Evolutionary conservation across 2,797 vertebrate genomes (phyloP), one percentile per base, ranked within the genome.

Genomic region (Odontamblyopus lacepedii): DNA sequence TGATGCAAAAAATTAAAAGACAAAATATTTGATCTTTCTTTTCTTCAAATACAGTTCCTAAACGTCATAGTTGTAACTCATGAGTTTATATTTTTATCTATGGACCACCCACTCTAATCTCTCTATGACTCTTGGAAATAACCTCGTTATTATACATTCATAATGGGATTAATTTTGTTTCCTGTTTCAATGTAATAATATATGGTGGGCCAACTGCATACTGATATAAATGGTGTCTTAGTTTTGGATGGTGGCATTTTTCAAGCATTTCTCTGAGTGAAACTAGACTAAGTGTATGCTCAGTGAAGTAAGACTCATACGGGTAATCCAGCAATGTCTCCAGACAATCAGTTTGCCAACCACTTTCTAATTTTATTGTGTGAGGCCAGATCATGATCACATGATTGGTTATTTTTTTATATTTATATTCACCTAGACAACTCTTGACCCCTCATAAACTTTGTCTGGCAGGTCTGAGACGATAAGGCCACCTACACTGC

Each of bases 101-200:
- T 19, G 16, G 19, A 63, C 30, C 72, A 2, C 79, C 80, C 74
- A 81, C 81, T 73, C 30, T 61, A 27, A 56, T 86, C 82, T 78
- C 78, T 75, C 73, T 30, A 3, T 80, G 68, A 35, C 60, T 23
- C 6, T 4, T 77, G 75, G 75, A 83, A 81, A 78, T 5, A 62
- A 70, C 51, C 68, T 32, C 3, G 44, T 26, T 71, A 55, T 70
- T 79, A 38, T 57, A 0, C 18, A 15, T 30, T 5, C 16, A 27
- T 7, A 12, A 63, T 30, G 44, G 13, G 3, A 48, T 48, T 48
- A 6, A 48, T 15, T 3, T 15, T 1, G 15, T 15, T 16, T 57
- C n/a, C 23, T 57, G 9, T 57, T 56, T 56, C 26, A 11, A 3
- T 13, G 23, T 26, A 23, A n/a, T 23, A 55, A 55, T 23, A 48